Evolutionary conservation across 2,797 vertebrate species (phyloP).

Genomic region (Poeciliopsis turneri): DNA sequence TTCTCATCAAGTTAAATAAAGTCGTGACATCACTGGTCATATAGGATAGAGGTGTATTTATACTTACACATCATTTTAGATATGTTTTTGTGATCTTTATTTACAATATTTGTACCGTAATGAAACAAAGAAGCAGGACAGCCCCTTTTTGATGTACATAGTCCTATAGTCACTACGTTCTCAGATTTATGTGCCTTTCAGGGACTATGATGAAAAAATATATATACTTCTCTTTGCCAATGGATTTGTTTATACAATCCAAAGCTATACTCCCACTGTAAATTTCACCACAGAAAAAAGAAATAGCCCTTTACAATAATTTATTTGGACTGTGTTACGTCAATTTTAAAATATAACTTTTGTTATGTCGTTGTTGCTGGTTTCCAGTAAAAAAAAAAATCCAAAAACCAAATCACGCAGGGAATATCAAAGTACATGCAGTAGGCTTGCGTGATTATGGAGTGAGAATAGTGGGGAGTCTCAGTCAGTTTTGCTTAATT

Average conservation of each 20-base stretch:
- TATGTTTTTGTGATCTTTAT: too few species aligned
- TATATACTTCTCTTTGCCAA: neutral
- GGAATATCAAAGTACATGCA: neutral
- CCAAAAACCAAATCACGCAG: neutral
- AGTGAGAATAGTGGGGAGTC: neutral
- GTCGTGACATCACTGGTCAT: neutral
- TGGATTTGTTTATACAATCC: neutral
- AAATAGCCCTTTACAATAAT: neutral
- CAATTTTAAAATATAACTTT: neutral
- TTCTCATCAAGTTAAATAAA: too few species aligned
- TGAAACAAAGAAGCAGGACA: neutral
- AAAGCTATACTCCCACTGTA: neutral
- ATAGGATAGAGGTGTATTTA: neutral
- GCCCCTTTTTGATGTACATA: neutral
- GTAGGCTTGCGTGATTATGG: neutral
- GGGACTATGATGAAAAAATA: neutral
- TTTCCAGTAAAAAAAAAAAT: neutral
- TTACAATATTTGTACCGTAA: too few species aligned
- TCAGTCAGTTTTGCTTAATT: neutral
- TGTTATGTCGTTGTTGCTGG: neutral
- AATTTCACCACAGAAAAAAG: neutral
- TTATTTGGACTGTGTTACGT: neutral
- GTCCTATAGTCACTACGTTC: neutral
- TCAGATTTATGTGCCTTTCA: neutral
- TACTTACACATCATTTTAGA: too few species aligned